phyloP scores from a whole-genome alignment of 2,888 invertebrate genomes.

The Seira sanloemensis region DNA sequence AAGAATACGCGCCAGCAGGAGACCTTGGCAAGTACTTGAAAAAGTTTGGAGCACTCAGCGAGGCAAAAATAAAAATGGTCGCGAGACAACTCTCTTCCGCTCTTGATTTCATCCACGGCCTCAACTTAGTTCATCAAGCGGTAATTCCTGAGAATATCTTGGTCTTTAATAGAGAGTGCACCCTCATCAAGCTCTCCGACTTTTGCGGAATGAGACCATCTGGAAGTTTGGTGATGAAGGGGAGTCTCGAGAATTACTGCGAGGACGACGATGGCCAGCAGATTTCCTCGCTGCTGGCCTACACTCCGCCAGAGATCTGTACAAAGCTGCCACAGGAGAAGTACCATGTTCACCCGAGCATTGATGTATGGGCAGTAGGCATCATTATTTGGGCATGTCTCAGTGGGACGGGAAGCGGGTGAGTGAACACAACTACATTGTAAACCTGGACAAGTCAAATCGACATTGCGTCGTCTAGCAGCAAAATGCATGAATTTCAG shows the following conservation, averaged over 20 bases:
- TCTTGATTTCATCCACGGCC: constrained; percentile 45
- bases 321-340: constrained; percentile 40
- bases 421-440: too few relatives aligned
- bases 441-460: too few relatives aligned
- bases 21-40: constrained; percentile 79
- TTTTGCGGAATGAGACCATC: constrained; percentile 32
- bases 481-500: too few relatives aligned
- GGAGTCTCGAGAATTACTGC: constrained; percentile 1
- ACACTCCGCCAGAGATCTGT: constrained; percentile 29
- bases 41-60: background rate
- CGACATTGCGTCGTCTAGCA: too few relatives aligned
- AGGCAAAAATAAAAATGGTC: constrained; percentile 35
- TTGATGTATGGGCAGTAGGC: constrained; percentile 88
- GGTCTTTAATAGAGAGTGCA: constrained; percentile 41
- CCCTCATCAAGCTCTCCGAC: constrained; percentile 35
- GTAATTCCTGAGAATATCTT: constrained; percentile 38
- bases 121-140: constrained; percentile 48
- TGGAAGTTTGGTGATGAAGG: constrained; percentile 26
- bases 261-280: too few relatives aligned
- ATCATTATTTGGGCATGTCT: constrained; percentile 83
- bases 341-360: constrained; percentile 70
- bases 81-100: constrained; percentile 34
- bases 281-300: background rate
- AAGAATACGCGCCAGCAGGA: constrained; percentile 83
- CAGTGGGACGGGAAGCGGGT: constrained; percentile 81